These are phyloP conservation scores for Phrixothrix hirtus DNA, from an alignment of 2,888 invertebrate genomes.

Conservation along the genomic window DNA sequence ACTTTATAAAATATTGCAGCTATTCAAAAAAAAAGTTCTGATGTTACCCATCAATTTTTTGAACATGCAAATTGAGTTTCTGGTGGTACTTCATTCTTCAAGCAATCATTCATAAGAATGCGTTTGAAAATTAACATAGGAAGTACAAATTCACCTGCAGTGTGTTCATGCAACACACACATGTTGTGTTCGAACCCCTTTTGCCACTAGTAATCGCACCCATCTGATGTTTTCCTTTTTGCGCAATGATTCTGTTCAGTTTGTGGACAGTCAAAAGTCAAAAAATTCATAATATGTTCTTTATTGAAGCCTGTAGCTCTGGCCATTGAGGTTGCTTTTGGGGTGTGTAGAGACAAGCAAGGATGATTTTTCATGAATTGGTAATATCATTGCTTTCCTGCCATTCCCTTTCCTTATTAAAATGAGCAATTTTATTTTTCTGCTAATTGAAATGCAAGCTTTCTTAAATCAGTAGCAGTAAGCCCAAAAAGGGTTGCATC, in stretches of 20 bases:
- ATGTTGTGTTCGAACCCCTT: slow-evolving; percentile 46
- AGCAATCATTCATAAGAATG: background rate
- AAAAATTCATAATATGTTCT: slow-evolving; percentile 34
- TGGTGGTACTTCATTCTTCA: slow-evolving; percentile 6
- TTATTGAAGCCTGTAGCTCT: slow-evolving; percentile 37
- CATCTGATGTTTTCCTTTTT: slow-evolving; percentile 47
- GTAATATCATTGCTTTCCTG: slow-evolving; percentile 30
- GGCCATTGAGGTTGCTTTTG: slow-evolving; percentile 33
- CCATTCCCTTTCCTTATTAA: slow-evolving; percentile 12
- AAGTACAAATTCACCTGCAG: slow-evolving; percentile 43
- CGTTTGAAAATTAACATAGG: slow-evolving; percentile 4
- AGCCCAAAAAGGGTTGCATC: background rate
- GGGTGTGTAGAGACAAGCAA: slow-evolving; percentile 29
- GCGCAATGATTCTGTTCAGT: slow-evolving; percentile 44
- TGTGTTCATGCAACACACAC: slow-evolving; percentile 44
- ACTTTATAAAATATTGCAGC: slow-evolving; percentile 10
- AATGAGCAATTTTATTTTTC: slow-evolving; percentile 1
- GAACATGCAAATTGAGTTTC: slow-evolving; percentile 1
- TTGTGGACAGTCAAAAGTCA: slow-evolving; percentile 46
- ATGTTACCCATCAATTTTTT: slow-evolving; percentile 5
- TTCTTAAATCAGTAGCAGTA: background rate
- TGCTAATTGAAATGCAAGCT: background rate
- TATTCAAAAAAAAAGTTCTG: slow-evolving; percentile 8
- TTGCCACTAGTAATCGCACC: slow-evolving; percentile 48
- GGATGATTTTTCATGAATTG: slow-evolving; percentile 31